Evolutionary conservation across 2,113 vertebrate species (phyloP).

Genomic region (Prolemur simus): DNA sequence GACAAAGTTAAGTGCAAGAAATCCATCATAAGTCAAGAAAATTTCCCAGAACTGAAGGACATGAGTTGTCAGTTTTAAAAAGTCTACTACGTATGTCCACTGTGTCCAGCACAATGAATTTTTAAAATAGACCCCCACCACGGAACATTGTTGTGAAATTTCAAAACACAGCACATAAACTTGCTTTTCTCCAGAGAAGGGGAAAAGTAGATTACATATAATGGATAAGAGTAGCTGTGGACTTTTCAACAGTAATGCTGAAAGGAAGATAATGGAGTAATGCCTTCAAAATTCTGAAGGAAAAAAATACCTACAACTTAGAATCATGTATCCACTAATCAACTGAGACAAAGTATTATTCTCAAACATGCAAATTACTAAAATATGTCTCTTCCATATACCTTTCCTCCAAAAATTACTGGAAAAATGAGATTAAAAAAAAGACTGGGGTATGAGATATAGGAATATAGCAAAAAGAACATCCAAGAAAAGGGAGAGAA

Average conservation of each 20-base stretch:
- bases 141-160: background rate
- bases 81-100: background rate
- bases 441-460: background rate
- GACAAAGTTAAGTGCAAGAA: background rate
- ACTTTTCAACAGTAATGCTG: background rate
- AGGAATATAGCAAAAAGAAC: background rate
- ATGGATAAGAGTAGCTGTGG: background rate
- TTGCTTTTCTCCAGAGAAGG: background rate
- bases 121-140: background rate
- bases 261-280: background rate
- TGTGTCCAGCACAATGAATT: background rate
- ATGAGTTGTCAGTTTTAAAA: background rate
- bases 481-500: background rate
- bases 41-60: background rate
- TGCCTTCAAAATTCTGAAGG: background rate
- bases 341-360: background rate
- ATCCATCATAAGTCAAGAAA: background rate
- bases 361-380: background rate
- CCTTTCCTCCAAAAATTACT: constrained; percentile 26
- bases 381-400: background rate
- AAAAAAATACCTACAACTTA: background rate
- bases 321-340: background rate
- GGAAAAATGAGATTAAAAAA: background rate
- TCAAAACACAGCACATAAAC: background rate
- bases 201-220: background rate